Conservation (phyloP, 2,113 vertebrate genomes). For the Leptobrachium ailaonicum region DNA sequence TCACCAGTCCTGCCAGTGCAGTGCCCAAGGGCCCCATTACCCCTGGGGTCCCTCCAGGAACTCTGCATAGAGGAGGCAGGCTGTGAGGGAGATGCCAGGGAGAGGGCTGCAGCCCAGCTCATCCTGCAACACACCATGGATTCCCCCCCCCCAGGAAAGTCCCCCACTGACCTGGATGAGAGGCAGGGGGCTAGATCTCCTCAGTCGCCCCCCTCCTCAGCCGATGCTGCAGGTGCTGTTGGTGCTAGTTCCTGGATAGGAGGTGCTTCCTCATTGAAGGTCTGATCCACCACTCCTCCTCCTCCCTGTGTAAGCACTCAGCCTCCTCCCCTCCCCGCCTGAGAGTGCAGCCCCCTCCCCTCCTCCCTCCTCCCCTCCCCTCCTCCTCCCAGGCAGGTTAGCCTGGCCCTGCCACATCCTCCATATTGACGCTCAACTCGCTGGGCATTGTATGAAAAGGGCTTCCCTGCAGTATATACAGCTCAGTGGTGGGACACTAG, state of each 20-base stretch:
- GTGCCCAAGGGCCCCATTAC: not conserved
- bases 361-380: not conserved
- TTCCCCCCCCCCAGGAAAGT: not conserved
- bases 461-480: too few species aligned
- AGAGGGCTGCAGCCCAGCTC: too few species aligned
- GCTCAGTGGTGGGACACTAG: too few species aligned
- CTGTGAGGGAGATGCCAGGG: not conserved
- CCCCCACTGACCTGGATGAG: not conserved
- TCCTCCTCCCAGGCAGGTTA: not conserved
- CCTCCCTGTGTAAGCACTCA: not conserved
- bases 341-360: too few species aligned
- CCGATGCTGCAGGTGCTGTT: slow-evolving; percentile 30
- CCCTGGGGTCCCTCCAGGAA: not conserved
- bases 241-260: slow-evolving; percentile 37
- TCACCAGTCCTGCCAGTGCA: too few species aligned
- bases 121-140: not conserved
- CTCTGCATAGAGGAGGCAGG: too few species aligned
- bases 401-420: too few species aligned
- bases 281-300: slow-evolving; percentile 25
- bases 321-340: not conserved
- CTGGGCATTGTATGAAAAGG: too few species aligned
- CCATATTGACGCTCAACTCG: too few species aligned
- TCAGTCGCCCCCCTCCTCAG: not conserved
- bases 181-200: not conserved
- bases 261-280: slow-evolving; percentile 15